Conservation (phyloP, 1,140 invertebrate species). For the Copidosoma floridanum region DNA sequence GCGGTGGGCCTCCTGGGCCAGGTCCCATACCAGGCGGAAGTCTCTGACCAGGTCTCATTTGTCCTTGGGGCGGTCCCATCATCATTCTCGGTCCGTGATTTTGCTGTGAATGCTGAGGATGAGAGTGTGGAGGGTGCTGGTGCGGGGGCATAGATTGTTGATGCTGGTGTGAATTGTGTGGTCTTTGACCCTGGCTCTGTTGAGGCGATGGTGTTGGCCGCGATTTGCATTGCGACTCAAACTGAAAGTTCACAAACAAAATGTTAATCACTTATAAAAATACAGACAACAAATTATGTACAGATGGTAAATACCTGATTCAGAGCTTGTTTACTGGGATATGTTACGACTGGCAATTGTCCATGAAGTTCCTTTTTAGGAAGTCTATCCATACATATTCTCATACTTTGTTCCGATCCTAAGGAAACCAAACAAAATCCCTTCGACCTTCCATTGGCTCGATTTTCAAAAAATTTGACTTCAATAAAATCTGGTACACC, state of each 20-base stretch:
- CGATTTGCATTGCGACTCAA: slow-evolving; percentile 89
- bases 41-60: slow-evolving; percentile 58
- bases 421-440: slow-evolving; percentile 93
- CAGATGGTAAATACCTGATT: slow-evolving; percentile 52
- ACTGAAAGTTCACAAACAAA: slow-evolving; percentile 56
- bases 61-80: slow-evolving; percentile 66
- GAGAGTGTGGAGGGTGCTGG: slow-evolving; percentile 57
- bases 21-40: slow-evolving; percentile 65
- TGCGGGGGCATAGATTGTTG: slow-evolving; percentile 53
- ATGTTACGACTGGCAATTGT: slow-evolving; percentile 90
- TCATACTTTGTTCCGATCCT: slow-evolving; percentile 87
- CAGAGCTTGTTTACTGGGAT: slow-evolving; percentile 89
- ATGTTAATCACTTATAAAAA: too few species aligned
- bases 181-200: slow-evolving; percentile 56
- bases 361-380: slow-evolving; percentile 94
- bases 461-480: slow-evolving; percentile 99
- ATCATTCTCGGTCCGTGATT: slow-evolving; percentile 66
- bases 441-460: slow-evolving; percentile 98
- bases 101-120: slow-evolving; percentile 57
- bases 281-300: too few species aligned
- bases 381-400: slow-evolving; percentile 87
- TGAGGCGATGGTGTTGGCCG: slow-evolving; percentile 72
- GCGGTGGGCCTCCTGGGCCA: slow-evolving; percentile 56
- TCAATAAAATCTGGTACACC: slow-evolving; percentile 94
- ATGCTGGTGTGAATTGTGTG: slow-evolving; percentile 57